Evolutionary conservation across 2,888 invertebrate species (phyloP).

Genomic region (Drosophila demipolita): DNA sequence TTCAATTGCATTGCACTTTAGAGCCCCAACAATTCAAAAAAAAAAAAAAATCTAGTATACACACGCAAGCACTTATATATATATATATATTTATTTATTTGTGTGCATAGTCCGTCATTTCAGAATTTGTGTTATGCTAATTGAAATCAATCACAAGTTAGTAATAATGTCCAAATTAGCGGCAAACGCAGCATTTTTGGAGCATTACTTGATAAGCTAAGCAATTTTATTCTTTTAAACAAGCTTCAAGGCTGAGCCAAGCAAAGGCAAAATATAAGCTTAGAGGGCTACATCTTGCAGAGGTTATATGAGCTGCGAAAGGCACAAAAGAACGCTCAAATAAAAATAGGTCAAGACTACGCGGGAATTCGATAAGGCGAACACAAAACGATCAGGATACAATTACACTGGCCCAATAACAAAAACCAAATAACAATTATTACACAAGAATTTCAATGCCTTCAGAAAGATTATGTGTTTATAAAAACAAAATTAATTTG

Average conservation of each 20-base stretch:
- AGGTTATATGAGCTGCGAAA: constrained; percentile 10
- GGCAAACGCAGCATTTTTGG: neutral
- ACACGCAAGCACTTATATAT: constrained; percentile 7
- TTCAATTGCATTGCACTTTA: constrained; percentile 70
- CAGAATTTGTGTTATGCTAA: constrained; percentile 33
- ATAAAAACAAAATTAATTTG: neutral
- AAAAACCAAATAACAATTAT: neutral
- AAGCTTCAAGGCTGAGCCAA: constrained; percentile 8
- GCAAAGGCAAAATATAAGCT: constrained; percentile 10
- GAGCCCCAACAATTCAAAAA: constrained; percentile 15
- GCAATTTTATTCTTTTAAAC: neutral
- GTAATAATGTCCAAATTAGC: neutral
- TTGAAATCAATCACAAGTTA: constrained; percentile 26
- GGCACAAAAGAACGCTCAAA: neutral
- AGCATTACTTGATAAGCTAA: constrained; percentile 2
- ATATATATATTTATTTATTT: constrained; percentile 7
- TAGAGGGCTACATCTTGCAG: neutral
- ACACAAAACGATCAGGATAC: constrained; percentile 17
- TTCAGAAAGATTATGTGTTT: neutral
- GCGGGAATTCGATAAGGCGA: constrained; percentile 51
- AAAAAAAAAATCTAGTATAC: constrained; percentile 2
- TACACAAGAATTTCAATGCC: constrained; percentile 10
- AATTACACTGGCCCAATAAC: constrained; percentile 38
- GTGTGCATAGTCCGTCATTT: constrained; percentile 40
- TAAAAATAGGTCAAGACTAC: constrained; percentile 59